Conservation (phyloP, 2,888 invertebrate species). For the Chirona hameri region DNA sequence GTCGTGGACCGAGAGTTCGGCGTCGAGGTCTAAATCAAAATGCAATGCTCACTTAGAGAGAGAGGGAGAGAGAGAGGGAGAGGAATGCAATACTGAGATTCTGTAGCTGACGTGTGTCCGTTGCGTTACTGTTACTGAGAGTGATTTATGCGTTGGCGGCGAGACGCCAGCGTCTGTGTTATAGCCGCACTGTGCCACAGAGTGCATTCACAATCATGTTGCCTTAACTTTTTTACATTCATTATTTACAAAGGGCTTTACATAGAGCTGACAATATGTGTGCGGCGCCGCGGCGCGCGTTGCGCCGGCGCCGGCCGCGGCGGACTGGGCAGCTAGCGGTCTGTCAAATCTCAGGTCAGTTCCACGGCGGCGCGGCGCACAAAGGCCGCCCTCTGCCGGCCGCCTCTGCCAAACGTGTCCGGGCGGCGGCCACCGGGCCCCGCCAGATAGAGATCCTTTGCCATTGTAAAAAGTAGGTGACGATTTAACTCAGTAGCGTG, state of each 20-base stretch:
- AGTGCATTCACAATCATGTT: constrained; percentile 12
- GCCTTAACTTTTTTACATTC: constrained; percentile 7
- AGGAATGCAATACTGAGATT: constrained; percentile 5
- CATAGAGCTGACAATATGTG: neutral
- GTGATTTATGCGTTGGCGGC: neutral
- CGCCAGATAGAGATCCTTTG: neutral
- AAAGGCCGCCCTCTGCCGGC: neutral
- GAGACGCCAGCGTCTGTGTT: neutral
- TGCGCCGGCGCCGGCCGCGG: neutral
- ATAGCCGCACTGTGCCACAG: neutral
- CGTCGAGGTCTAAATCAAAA: constrained; percentile 39
- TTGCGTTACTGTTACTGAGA: neutral
- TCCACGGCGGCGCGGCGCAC: neutral
- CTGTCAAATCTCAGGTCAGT: constrained; percentile 13
- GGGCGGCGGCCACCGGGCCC: neutral
- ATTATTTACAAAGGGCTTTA: constrained; percentile 4
- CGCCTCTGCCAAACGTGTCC: neutral
- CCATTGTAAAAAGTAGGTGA: constrained; percentile 27
- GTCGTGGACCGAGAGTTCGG: constrained; percentile 41
- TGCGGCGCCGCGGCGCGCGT: neutral
- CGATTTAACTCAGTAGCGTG: constrained; percentile 25
- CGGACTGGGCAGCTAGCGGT: neutral
- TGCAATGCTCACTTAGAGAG: constrained; percentile 23
- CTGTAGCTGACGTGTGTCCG: neutral
- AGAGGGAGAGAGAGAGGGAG: neutral